These are phyloP conservation scores for Rhingia campestris DNA, from an alignment of 2,888 invertebrate genomes.

Conservation along the genomic window DNA sequence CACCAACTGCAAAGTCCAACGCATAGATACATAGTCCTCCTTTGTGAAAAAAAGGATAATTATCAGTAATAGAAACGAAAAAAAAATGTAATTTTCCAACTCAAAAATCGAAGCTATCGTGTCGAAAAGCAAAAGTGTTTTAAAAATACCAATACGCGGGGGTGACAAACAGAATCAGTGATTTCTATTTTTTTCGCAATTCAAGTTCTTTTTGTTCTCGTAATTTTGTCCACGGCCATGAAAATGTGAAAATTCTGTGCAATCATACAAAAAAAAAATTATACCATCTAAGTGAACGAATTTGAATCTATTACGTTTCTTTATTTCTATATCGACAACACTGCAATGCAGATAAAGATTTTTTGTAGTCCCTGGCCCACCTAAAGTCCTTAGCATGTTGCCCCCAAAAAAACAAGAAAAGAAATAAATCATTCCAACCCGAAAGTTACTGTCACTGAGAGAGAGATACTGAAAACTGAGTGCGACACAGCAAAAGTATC, in stretches of 20 bases:
- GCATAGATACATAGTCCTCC: slow-evolving; percentile 44
- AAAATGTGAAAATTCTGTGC: slow-evolving; percentile 31
- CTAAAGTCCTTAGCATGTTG: slow-evolving; percentile 38
- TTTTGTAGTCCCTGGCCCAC: slow-evolving; percentile 31
- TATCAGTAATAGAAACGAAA: not conserved
- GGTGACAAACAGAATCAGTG: slow-evolving; percentile 44
- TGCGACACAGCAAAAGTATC: slow-evolving; percentile 20
- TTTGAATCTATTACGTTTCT: not conserved
- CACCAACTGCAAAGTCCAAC: slow-evolving; percentile 24
- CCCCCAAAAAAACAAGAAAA: slow-evolving; percentile 28
- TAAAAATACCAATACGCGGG: slow-evolving; percentile 5
- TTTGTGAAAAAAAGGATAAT: slow-evolving; percentile 8
- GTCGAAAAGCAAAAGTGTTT: slow-evolving; percentile 24
- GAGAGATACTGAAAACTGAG: slow-evolving; percentile 12
- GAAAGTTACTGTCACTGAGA: slow-evolving; percentile 58
- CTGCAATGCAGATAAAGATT: slow-evolving; percentile 73
- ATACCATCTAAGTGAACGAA: slow-evolving; percentile 19
- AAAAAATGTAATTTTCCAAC: slow-evolving; percentile 32
- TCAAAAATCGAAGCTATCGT: slow-evolving; percentile 21
- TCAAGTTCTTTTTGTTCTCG: slow-evolving; percentile 1
- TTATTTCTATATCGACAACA: slow-evolving; percentile 30
- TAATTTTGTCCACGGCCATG: slow-evolving; percentile 40
- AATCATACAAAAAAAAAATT: slow-evolving; percentile 5
- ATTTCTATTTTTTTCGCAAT: not conserved
- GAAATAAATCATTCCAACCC: slow-evolving; percentile 27